These are phyloP conservation scores for Talpa occidentalis DNA, from an alignment of 2,113 vertebrate species.

Conservation along the genomic window DNA sequence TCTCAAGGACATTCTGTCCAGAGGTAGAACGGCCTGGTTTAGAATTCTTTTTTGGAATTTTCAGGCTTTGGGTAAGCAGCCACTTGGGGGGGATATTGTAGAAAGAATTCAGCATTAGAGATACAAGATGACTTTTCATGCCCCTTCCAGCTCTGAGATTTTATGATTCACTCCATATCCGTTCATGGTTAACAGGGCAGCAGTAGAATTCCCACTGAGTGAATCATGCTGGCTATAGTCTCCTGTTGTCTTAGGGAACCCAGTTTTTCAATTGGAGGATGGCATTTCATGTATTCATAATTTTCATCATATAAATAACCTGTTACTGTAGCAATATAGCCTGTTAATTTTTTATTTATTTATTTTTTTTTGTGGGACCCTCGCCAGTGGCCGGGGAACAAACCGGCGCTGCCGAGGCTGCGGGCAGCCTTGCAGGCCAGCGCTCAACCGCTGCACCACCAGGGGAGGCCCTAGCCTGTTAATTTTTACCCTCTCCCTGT, in stretches of 20 bases:
- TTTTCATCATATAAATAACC: neutral
- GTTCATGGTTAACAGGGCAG: neutral
- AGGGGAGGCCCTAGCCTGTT: no score
- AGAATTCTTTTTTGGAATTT: neutral
- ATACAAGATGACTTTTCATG: neutral
- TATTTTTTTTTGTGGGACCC: no score
- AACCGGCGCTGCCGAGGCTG: no score
- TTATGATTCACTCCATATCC: neutral
- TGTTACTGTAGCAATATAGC: neutral
- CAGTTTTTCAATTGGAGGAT: neutral
- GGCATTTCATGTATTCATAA: neutral
- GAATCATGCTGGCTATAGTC: neutral
- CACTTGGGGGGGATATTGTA: neutral
- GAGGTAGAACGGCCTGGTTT: neutral
- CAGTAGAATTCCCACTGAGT: neutral
- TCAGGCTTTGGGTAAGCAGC: neutral
- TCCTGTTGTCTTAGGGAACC: neutral
- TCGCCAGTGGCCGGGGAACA: no score
- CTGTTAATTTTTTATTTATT: slow-evolving; percentile 33
- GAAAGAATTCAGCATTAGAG: neutral
- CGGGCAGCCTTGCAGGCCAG: no score
- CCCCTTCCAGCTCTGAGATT: neutral
- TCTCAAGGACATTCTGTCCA: neutral
- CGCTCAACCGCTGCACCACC: no score
- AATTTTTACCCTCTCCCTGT: neutral